Conservation (phyloP, 2,113 vertebrate genomes). For the Ophthalmolycus amberensis region DNA sequence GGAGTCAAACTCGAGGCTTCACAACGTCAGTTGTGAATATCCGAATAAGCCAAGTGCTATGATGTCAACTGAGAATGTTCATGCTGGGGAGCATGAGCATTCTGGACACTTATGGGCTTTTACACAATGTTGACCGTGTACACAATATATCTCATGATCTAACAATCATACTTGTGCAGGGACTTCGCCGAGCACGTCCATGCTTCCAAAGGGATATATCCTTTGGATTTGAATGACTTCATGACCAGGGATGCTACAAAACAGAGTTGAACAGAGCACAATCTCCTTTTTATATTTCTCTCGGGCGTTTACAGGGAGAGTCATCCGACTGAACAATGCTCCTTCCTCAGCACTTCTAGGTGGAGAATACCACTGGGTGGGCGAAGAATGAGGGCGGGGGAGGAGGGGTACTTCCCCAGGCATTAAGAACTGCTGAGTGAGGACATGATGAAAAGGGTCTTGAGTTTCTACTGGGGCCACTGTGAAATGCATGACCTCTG, state of each 20-base stretch:
- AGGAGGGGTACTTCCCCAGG: conserved; percentile 56
- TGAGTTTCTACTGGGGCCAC: conserved; percentile 40
- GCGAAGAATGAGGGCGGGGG: conserved; percentile 36
- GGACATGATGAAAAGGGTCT: conserved; percentile 50
- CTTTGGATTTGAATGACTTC: neutral
- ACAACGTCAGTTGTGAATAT: neutral
- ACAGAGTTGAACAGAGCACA: neutral
- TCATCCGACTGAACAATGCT: conserved; percentile 46
- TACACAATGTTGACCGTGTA: neutral
- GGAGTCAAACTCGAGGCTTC: too few species aligned
- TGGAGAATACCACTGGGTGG: conserved; percentile 40
- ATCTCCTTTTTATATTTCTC: neutral
- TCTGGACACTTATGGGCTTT: neutral
- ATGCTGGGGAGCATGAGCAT: neutral
- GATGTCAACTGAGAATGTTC: neutral
- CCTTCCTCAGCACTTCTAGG: conserved; percentile 17
- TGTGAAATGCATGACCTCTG: conserved; percentile 52
- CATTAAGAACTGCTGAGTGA: conserved; percentile 66
- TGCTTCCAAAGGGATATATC: neutral
- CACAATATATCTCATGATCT: neutral
- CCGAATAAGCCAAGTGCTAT: neutral
- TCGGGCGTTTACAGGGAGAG: neutral
- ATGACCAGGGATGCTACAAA: neutral
- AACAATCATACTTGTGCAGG: neutral
- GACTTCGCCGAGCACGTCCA: neutral